phyloP scores from a whole-genome alignment of 2,888 invertebrate species.

The Alitta virens region DNA sequence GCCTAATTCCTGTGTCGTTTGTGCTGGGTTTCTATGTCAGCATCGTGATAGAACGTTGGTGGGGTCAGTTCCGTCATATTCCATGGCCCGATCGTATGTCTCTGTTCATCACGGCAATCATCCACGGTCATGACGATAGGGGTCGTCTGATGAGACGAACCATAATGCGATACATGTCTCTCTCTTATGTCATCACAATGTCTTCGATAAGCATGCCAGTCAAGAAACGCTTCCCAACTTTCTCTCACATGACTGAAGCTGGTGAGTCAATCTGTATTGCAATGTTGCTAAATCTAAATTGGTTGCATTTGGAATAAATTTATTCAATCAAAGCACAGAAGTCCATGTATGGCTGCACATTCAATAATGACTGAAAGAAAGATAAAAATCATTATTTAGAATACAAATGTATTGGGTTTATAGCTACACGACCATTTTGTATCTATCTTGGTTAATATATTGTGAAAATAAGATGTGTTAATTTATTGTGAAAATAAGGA shows the following conservation, averaged over 20 bases:
- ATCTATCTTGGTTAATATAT: too few relatives aligned
- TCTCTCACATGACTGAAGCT: constrained; percentile 58
- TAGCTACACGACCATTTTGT: too few relatives aligned
- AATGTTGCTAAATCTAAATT: too few relatives aligned
- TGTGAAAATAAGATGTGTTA: too few relatives aligned
- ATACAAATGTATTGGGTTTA: too few relatives aligned
- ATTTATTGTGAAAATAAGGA: too few relatives aligned
- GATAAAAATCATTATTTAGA: too few relatives aligned
- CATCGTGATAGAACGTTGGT: constrained; percentile 90
- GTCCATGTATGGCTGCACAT: too few relatives aligned
- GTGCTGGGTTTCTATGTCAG: constrained; percentile 92
- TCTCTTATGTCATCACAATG: constrained; percentile 61
- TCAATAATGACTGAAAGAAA: too few relatives aligned
- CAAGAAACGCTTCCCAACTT: constrained; percentile 61
- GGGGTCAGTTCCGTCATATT: constrained; percentile 71
- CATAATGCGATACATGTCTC: constrained; percentile 64
- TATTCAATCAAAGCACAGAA: too few relatives aligned
- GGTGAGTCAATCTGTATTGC: too few relatives aligned
- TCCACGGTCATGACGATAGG: constrained; percentile 60
- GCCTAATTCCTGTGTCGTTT: constrained; percentile 87
- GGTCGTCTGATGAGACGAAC: constrained; percentile 64
- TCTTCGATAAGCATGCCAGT: constrained; percentile 66
- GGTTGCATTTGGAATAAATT: too few relatives aligned
- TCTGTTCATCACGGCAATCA: constrained; percentile 67
- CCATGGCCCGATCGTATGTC: constrained; percentile 75